phyloP scores from a whole-genome alignment of 1,140 invertebrate species.

The Manduca sexta region DNA sequence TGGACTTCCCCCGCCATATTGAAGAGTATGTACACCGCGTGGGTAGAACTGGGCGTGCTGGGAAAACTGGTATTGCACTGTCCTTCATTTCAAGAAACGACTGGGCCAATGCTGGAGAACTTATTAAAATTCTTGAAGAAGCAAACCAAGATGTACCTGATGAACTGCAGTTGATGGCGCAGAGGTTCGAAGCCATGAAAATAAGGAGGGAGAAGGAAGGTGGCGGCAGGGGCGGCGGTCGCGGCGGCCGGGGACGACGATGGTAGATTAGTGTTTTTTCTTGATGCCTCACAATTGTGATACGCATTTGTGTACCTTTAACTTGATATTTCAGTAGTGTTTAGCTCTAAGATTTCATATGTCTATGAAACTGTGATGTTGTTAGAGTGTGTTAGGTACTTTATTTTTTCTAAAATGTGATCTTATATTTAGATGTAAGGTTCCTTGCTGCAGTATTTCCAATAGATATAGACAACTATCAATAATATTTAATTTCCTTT shows the following conservation, averaged over 20 bases:
- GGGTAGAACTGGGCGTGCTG: constrained; percentile 91
- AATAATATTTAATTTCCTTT: too few species aligned
- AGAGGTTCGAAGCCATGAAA: constrained; percentile 78
- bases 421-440: too few species aligned
- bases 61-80: constrained; percentile 86
- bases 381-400: too few species aligned
- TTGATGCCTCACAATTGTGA: too few species aligned
- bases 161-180: constrained; percentile 81
- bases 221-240: constrained; percentile 45
- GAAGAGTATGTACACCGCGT: constrained; percentile 94
- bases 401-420: too few species aligned
- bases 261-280: constrained; percentile 9
- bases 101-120: constrained; percentile 83
- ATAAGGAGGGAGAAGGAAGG: constrained; percentile 71
- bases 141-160: constrained; percentile 83
- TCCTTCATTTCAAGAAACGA: constrained; percentile 87
- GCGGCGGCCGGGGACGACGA: constrained; percentile 11
- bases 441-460: too few species aligned
- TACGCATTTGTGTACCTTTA: too few species aligned
- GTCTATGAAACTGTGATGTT: too few species aligned
- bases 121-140: constrained; percentile 89
- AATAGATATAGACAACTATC: too few species aligned
- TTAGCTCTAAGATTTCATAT: too few species aligned
- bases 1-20: constrained; percentile 92
- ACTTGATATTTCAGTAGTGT: too few species aligned